These are phyloP conservation scores for Brachypodius melanocephalos DNA, from an alignment of 2,113 vertebrate genomes.

Conservation along the genomic window DNA sequence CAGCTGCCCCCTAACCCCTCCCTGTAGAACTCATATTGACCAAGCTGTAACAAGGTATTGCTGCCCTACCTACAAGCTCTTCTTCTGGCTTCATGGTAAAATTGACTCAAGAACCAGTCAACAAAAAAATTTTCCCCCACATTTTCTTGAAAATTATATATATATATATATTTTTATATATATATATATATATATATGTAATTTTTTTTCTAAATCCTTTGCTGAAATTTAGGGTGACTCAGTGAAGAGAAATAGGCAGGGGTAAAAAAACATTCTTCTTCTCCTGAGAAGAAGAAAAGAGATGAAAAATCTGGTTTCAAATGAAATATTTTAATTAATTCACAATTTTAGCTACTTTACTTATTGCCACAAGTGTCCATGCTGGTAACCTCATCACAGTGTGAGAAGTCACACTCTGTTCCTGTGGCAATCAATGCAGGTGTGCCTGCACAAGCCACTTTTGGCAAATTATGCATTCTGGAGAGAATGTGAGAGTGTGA, in stretches of 20 bases:
- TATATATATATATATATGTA: too few relatives aligned
- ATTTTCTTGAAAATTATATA: too few relatives aligned
- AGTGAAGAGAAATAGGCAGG: background rate
- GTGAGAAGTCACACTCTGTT: accelerated
- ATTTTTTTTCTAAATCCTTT: background rate
- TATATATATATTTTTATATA: too few relatives aligned
- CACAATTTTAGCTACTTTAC: background rate
- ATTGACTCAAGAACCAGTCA: background rate
- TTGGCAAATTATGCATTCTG: background rate
- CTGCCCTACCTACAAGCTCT: background rate
- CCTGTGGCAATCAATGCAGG: too few relatives aligned
- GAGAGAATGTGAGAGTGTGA: background rate
- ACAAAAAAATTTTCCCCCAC: accelerated
- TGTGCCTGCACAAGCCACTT: background rate
- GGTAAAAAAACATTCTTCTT: background rate
- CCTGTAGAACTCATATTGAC: accelerated
- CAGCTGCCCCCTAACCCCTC: accelerated
- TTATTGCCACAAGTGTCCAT: background rate
- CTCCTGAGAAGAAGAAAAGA: background rate
- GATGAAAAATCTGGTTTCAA: background rate
- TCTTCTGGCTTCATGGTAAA: background rate
- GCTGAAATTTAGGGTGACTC: background rate
- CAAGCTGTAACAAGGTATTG: background rate
- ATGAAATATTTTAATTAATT: background rate
- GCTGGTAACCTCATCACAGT: background rate